These are phyloP conservation scores for Drosophila longiperda DNA, from an alignment of 2,888 invertebrate species.

Conservation along the genomic window DNA sequence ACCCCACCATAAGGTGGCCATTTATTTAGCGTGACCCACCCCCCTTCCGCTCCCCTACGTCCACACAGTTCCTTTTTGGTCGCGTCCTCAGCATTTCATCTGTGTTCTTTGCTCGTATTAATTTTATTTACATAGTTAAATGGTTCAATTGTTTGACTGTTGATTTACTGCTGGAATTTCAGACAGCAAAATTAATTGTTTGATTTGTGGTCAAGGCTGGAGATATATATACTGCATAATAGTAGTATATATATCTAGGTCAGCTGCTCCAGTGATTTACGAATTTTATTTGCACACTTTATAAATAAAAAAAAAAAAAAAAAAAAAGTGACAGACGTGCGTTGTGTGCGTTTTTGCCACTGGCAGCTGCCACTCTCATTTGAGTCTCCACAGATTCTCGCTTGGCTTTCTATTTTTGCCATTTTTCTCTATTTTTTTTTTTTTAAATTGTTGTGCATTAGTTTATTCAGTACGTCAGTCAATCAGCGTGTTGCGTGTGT, in stretches of 20 bases:
- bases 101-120: conserved; percentile 49
- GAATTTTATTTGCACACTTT: conserved; percentile 76
- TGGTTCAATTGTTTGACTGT: conserved; percentile 80
- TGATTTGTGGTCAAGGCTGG: conserved; percentile 63
- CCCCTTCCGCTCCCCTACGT: not conserved
- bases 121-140: conserved; percentile 80
- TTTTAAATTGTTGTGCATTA: conserved; percentile 34
- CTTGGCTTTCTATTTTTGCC: conserved; percentile 2
- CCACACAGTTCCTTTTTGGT: not conserved
- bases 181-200: conserved; percentile 76
- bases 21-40: conserved; percentile 16
- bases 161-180: conserved; percentile 79
- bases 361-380: conserved; percentile 56
- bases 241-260: conserved; percentile 37
- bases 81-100: conserved; percentile 7
- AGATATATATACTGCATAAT: conserved; percentile 2
- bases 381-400: conserved; percentile 43
- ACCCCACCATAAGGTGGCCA: conserved; percentile 61
- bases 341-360: conserved; percentile 23
- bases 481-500: conserved; percentile 36
- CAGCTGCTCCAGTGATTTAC: conserved; percentile 62
- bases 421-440: conserved; percentile 11
- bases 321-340: conserved; percentile 67
- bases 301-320: conserved; percentile 76
- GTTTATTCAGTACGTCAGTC: conserved; percentile 42